Base-by-base conservation (phyloP, 2,797 vertebrate genomes). In the Numenius phaeopus region DNA sequence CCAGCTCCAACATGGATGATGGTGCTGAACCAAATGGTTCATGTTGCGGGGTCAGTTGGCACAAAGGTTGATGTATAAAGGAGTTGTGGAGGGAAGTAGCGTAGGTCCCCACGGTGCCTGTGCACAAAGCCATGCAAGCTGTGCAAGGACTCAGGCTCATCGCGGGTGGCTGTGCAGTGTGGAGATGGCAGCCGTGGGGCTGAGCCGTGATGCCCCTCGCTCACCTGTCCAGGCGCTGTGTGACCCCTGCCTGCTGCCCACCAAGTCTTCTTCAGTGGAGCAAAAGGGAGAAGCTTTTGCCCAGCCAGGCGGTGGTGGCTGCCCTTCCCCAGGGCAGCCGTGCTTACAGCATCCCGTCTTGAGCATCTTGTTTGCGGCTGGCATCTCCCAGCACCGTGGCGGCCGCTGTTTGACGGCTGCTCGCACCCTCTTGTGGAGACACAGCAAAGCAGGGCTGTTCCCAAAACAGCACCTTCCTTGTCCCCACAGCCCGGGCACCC, bases 341-440 rank as follows among this genome's bases (percentile, higher is more conserved):
- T 21, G 64, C 72, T 71, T 71, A 44, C 57, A 64, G 44, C 46
- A 34, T 40, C n/a, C 64, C 11, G 2, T 30, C 40, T 54, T 17
- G 15, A 91, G 72, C 72, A 50, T 57, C 65, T 72, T 4, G 1
- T 47, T 80, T 32, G 54, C 9, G 0, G 42, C 57, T 4, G 1
- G 39, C 15, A 2, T 49, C 32, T 77, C 52, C 27, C 55, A 39
- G 83, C 46, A 4, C 19, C 0, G 13, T 16, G 0, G n/a, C 7
- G 0, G 83, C 47, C 0, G 2, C 34, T 2, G 5, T 90, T 66
- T 37, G 52, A 11, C 5, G n/a, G 87, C 67, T 71, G 40, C 85
- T 94, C 37, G 3, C 92, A 93, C 97, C 97, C 93, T 97, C 97
- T 97, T 94, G 82, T 95, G 96, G 94, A 83, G 80, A 80, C 44